These are phyloP conservation scores for Lottia scabra DNA, from an alignment of 2,888 invertebrate species.

Conservation along the genomic window DNA sequence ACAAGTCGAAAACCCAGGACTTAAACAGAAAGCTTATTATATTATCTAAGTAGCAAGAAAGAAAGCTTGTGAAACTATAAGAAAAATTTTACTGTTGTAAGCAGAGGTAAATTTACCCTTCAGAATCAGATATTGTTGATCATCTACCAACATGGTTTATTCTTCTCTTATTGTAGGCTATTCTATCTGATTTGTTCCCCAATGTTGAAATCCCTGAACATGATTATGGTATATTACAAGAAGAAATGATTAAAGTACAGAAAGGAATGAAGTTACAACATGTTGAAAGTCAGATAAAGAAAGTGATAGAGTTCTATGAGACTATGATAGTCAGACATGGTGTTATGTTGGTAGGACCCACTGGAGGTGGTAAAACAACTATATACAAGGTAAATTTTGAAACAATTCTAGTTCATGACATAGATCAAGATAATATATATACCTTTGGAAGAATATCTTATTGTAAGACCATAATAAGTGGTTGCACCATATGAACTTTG, in stretches of 20 bases:
- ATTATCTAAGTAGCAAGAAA: no score
- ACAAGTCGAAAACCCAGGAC: no score
- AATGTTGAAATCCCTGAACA: slow-evolving; percentile 82
- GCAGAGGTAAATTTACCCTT: no score
- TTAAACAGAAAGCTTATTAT: no score
- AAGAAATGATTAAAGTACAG: slow-evolving; percentile 72
- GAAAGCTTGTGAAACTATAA: no score
- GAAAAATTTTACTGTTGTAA: no score
- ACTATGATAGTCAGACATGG: slow-evolving; percentile 93
- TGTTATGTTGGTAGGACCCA: slow-evolving; percentile 92
- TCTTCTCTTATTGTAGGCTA: slow-evolving; percentile 74
- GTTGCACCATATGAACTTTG: no score
- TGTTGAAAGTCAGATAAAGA: slow-evolving; percentile 80
- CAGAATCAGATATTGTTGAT: no score
- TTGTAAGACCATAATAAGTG: no score
- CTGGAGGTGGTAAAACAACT: slow-evolving; percentile 87
- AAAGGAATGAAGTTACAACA: slow-evolving; percentile 74
- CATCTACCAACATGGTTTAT: background rate
- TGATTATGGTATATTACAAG: slow-evolving; percentile 81
- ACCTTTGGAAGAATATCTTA: no score
- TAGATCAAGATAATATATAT: no score
- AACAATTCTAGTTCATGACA: no score
- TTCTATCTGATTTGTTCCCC: slow-evolving; percentile 90
- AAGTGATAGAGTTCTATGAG: slow-evolving; percentile 88
- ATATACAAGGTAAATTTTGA: slow-evolving; percentile 76